Percentiles rank a stretch among this genome's conserved stretches.
These are phyloP conservation scores for Siniperca scherzeri DNA, from an alignment of 2,797 vertebrate species.

Conservation along the genomic window DNA sequence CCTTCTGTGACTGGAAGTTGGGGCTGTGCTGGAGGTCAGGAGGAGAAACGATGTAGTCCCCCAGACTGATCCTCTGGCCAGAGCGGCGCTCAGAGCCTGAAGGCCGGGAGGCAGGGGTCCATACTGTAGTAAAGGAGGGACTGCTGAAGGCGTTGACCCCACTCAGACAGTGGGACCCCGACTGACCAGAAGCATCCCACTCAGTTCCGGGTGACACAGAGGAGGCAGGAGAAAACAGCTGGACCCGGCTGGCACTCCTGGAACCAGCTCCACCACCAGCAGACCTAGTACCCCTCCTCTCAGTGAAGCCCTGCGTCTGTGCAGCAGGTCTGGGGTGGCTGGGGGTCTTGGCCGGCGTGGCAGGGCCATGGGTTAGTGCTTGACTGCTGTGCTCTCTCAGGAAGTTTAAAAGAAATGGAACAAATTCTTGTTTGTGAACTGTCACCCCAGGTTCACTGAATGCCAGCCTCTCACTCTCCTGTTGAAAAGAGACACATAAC, in stretches of 20 bases:
- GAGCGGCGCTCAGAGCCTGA: slow-evolving; percentile 85
- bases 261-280: slow-evolving; percentile 56
- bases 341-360: slow-evolving; percentile 95
- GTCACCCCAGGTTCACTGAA: slow-evolving; percentile 70
- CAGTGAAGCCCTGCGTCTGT: slow-evolving; percentile 67
- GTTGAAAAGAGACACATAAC: slow-evolving; percentile 28
- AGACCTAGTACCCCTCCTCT: slow-evolving; percentile 75
- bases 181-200: slow-evolving; percentile 52
- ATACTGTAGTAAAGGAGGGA: slow-evolving; percentile 80
- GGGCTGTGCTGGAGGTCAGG: slow-evolving; percentile 82
- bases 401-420: slow-evolving; percentile 96
- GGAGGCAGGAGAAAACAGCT: slow-evolving; percentile 88
- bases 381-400: slow-evolving; percentile 95
- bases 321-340: slow-evolving; percentile 81
- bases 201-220: slow-evolving; percentile 76
- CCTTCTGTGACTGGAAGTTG: slow-evolving; percentile 79
- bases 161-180: slow-evolving; percentile 69
- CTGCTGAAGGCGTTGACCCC: slow-evolving; percentile 83
- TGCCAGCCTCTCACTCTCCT: slow-evolving; percentile 80
- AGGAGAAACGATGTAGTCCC: slow-evolving; percentile 88
- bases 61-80: slow-evolving; percentile 86
- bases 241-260: slow-evolving; percentile 86
- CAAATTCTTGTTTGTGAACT: slow-evolving; percentile 92
- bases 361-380: slow-evolving; percentile 92
- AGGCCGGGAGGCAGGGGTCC: slow-evolving; percentile 83